Evolutionary conservation across 2,797 vertebrate genomes (phyloP).

Genomic region (Antrozous pallidus): DNA sequence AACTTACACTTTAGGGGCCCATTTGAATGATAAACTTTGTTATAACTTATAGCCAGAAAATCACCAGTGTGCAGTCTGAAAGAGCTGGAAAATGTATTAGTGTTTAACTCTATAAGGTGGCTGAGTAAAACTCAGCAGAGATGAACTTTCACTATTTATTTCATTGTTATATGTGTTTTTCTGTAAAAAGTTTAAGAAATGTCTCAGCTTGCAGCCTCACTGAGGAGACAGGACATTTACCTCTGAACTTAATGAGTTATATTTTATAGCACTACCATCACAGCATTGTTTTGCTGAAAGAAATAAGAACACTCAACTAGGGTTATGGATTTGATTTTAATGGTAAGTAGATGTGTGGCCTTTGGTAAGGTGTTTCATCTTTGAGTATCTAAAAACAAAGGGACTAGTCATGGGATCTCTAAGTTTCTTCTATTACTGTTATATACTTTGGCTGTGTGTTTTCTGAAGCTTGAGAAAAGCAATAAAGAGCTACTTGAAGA

Average conservation of each 20-base stretch:
- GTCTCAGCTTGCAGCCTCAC: not conserved
- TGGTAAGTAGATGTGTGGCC: not conserved
- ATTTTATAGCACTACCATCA: not conserved
- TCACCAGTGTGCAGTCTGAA: conserved; percentile 52
- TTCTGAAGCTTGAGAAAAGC: not conserved
- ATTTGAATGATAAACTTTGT: conserved; percentile 75
- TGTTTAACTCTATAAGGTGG: conserved; percentile 37
- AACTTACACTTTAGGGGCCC: conserved; percentile 63
- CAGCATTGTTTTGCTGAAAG: not conserved
- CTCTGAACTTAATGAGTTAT: not conserved
- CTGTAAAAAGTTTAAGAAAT: not conserved
- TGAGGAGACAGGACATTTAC: not conserved
- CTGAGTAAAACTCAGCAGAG: not conserved
- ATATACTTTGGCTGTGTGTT: not conserved
- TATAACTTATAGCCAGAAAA: conserved; percentile 74
- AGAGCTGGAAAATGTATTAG: conserved; percentile 31
- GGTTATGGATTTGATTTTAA: not conserved
- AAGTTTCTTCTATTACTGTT: not conserved
- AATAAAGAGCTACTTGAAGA: not conserved
- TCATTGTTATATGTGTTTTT: not conserved
- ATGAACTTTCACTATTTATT: not conserved
- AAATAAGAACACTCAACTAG: not conserved
- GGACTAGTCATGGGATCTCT: not conserved
- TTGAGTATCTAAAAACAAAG: not conserved
- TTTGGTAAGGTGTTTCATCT: not conserved